These are phyloP conservation scores for Hydractinia echinata DNA, from an alignment of 30 jellyfish, hydroid and myxozoan genomes.

Conservation along the genomic window DNA sequence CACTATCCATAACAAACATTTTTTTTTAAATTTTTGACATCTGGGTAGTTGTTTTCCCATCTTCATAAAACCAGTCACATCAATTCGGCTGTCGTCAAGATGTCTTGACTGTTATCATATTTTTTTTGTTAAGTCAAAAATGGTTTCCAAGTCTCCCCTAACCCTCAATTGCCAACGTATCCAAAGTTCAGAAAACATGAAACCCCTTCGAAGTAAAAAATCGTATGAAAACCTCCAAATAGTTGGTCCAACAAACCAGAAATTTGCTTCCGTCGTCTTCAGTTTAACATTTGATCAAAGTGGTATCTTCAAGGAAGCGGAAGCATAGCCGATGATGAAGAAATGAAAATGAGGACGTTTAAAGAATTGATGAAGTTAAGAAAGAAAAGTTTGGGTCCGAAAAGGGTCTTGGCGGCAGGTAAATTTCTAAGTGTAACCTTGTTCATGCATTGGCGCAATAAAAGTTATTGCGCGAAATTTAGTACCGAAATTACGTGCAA, in stretches of 20 bases:
- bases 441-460: background rate
- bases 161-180: background rate
- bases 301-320: constrained; percentile 8
- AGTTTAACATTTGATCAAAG: constrained; percentile 5
- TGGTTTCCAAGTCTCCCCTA: background rate
- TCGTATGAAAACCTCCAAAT: constrained; percentile 6
- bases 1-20: no score
- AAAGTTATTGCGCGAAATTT: no score
- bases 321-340: background rate
- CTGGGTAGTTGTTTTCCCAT: no score
- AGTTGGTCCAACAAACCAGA: constrained; percentile 34
- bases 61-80: background rate
- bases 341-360: constrained; percentile 49
- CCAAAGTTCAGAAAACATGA: background rate
- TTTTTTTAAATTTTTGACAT: no score
- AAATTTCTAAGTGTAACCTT: background rate
- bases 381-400: constrained; percentile 27
- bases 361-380: constrained; percentile 25
- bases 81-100: background rate
- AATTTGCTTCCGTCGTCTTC: constrained; percentile 6
- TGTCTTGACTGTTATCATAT: background rate
- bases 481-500: no score
- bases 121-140: background rate
- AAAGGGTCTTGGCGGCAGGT: constrained; percentile 97
- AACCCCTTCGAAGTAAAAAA: constrained; percentile 14